phyloP scores from a whole-genome alignment of 2,888 invertebrate species.

The Drosophila imparisetae region DNA sequence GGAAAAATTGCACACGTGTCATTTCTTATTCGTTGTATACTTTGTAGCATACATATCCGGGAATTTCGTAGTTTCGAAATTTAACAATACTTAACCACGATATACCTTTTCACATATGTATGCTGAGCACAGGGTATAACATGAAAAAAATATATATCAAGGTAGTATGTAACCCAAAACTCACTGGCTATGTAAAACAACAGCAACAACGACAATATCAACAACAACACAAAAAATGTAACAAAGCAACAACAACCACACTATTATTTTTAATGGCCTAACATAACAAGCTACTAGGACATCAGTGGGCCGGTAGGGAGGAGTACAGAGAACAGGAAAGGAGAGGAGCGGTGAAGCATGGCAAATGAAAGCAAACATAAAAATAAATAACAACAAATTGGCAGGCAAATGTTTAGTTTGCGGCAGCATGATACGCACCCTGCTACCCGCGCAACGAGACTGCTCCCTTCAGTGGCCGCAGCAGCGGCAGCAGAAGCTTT shows the following conservation, averaged over 20 bases:
- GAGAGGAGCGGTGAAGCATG: not conserved
- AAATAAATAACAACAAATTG: constrained; percentile 80
- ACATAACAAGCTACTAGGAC: constrained; percentile 69
- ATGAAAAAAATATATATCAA: constrained; percentile 12
- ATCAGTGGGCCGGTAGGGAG: not conserved
- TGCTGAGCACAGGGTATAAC: constrained; percentile 18
- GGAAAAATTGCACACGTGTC: constrained; percentile 8
- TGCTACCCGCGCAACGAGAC: not conserved
- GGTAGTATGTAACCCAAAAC: constrained; percentile 26
- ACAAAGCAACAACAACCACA: constrained; percentile 61
- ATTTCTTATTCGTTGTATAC: not conserved
- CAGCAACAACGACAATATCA: constrained; percentile 24
- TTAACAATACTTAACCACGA: not conserved
- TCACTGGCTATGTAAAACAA: constrained; percentile 29
- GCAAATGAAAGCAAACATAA: constrained; percentile 64
- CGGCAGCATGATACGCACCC: constrained; percentile 47
- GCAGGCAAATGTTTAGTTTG: constrained; percentile 78
- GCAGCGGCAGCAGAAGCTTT: not conserved
- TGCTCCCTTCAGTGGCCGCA: constrained; percentile 13
- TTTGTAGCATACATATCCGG: not conserved
- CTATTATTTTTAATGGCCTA: constrained; percentile 80
- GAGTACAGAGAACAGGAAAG: not conserved
- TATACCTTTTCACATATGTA: constrained; percentile 1
- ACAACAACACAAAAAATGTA: constrained; percentile 19
- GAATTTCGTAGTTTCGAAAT: not conserved